A percentile compares a stretch with the other conserved stretches of the same genome.
Evolutionary conservation across 2,888 invertebrate species (phyloP).

Genomic region (Mimachlamys varia): DNA sequence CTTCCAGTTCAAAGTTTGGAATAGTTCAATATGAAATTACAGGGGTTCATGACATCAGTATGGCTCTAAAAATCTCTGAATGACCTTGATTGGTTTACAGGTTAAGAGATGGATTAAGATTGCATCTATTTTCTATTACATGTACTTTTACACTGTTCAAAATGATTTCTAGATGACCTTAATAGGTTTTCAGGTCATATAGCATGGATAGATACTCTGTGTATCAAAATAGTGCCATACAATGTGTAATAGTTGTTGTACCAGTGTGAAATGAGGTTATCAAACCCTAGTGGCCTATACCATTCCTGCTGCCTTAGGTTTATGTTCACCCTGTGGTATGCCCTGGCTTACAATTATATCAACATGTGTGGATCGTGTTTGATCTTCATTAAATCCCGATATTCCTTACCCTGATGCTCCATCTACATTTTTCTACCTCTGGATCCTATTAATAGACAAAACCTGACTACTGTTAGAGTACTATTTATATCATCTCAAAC

Average conservation of each 20-base stretch:
- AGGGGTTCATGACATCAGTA: no score
- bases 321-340: not conserved
- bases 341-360: conserved; percentile 13
- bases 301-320: not conserved
- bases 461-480: not conserved
- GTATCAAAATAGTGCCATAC: no score
- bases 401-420: not conserved
- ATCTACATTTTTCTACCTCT: not conserved
- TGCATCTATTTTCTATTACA: no score
- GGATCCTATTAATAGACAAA: not conserved
- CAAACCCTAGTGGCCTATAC: not conserved
- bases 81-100: no score
- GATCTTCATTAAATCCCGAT: not conserved
- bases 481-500: not conserved
- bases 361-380: not conserved
- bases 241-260: not conserved
- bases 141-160: no score
- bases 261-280: not conserved
- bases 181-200: no score
- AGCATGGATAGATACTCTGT: no score
- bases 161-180: no score
- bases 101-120: no score
- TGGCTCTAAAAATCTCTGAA: no score
- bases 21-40: no score
- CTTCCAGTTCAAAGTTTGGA: no score